Base-by-base conservation (phyloP, 2,888 invertebrate species). In the Axea sp. region DNA sequence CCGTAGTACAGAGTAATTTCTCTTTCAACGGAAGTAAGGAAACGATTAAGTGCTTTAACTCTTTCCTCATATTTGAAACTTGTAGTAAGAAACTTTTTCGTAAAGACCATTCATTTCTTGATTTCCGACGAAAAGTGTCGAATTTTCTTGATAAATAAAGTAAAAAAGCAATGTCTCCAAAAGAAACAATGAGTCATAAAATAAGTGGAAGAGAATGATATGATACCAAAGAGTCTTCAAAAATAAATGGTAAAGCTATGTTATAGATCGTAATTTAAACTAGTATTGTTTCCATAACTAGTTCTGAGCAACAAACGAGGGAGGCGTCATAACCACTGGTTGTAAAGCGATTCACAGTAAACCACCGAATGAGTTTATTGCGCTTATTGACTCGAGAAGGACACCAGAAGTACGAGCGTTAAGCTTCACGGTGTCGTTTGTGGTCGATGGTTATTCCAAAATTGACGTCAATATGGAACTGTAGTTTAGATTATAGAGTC, bases 311-410 rank as follows among this genome's bases (percentile, higher is more conserved):
- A 64, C 74, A 64, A 65, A 74, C 75, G 62, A 67, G 65, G 43
- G 57, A 72, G 78, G 57, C 77, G 78, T 80, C 81, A 77, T 83
- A 84, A 83, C 82, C 78, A 76, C 81, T 78, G 83, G 87, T 81
- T 87, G 86, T 87, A 87, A 87, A 87, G 81, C 87, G 80, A 87
- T 87, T 85, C 81, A 81, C 84, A 83, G 82, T 86, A 83, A 87
- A 87, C 80, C 82, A 78, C 74, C 77, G 82, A 86, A 87, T 87
- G 87, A 86, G 84, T 87, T 87, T 87, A 87, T 87, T 84, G 84
- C 86, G 83, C 83, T 87, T 85, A 87, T 87, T 87, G 81, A 77
- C 78, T 73, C 19, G 75, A 68, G 68, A 41, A 72, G 72, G 65
- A 69, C 41, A 74, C 65, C 77, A 78, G 79, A 80, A 80, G 78